Evolutionary conservation across 2,797 vertebrate genomes (phyloP), one percentile per base, ranked within the genome.

Genomic region (Diplodus sargus): DNA sequence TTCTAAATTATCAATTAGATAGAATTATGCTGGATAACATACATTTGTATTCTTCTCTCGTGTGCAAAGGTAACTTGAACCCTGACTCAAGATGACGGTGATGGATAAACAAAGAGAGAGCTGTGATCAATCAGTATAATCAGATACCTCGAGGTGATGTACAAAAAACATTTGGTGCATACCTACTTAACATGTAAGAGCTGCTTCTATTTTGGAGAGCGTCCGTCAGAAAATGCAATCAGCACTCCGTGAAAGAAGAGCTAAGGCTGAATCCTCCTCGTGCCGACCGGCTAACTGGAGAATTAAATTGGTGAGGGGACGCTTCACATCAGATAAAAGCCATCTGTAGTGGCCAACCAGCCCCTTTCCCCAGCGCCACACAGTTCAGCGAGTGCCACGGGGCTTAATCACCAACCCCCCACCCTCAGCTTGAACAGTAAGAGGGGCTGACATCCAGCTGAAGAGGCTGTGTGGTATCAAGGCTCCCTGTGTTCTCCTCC

Each of bases 381-480:
- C 67, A 68, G 70, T 82, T 81, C 52, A 76, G 47, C 4, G 5
- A 79, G 20, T 60, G 70, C 84, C 68, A 64, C 70, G 18, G 43
- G 78, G 67, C 16, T 64, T 79, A 84, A 81, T 88, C 75, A 87
- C 59, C 66, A 22, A 39, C 51, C 73, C 39, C 63, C 61, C 71
- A 76, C 70, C 70, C 48, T 82, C 76, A 53, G 51, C 47, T 65
- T 81, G 73, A 86, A 86, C 63, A 56, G 18, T 80, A 72, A 90
- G 61, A 82, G 42, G 18, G 67, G 61, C 63, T 82, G 86, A 86
- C 82, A 87, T 87, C 42, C 76, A 81, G 70, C 79, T 89, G 81
- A 81, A 86, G 84, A 86, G 79, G 85, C 81, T 76, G 77, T 80
- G 68, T 83, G 81, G 64, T 72, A 52, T 79, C 51, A 86, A 86